Evolutionary conservation across 1,140 invertebrate species (phyloP).

Genomic region (Diprion similis): DNA sequence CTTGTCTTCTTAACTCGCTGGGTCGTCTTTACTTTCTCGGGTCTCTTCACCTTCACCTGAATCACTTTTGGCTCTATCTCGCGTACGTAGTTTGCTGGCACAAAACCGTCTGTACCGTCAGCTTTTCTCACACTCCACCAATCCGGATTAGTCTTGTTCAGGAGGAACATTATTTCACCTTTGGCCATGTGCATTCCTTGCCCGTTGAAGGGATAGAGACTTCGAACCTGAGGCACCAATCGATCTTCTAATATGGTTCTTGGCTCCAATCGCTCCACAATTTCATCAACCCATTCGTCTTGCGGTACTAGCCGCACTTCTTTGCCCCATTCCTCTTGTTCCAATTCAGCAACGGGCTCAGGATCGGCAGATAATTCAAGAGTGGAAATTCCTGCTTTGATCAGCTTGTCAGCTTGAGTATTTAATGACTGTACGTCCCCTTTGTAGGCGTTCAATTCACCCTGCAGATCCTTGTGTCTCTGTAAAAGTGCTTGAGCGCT

Average conservation of each 20-base stretch:
- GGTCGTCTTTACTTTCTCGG: constrained; percentile 82
- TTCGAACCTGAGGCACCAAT: constrained; percentile 87
- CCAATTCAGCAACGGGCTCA: constrained; percentile 67
- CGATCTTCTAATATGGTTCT: constrained; percentile 85
- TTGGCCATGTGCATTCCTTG: constrained; percentile 94
- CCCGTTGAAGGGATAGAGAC: constrained; percentile 89
- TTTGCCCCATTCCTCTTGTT: constrained; percentile 80
- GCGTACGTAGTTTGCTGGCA: constrained; percentile 96
- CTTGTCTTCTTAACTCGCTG: constrained; percentile 90
- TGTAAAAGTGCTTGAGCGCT: constrained; percentile 86
- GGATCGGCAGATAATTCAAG: constrained; percentile 75
- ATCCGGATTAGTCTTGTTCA: constrained; percentile 95
- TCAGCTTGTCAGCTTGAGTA: constrained; percentile 82
- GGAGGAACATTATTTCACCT: constrained; percentile 86
- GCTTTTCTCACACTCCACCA: constrained; percentile 98
- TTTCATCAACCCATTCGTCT: constrained; percentile 91
- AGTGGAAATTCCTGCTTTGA: constrained; percentile 79
- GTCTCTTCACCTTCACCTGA: constrained; percentile 81
- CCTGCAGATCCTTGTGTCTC: constrained; percentile 86
- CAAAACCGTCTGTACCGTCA: constrained; percentile 93
- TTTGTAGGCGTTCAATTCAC: constrained; percentile 90
- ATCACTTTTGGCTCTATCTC: constrained; percentile 90
- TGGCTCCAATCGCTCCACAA: constrained; percentile 83
- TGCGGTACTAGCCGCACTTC: constrained; percentile 83
- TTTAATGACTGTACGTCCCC: constrained; percentile 89